phyloP scores from a whole-genome alignment of 2,888 invertebrate species.

The Erynnis tages region DNA sequence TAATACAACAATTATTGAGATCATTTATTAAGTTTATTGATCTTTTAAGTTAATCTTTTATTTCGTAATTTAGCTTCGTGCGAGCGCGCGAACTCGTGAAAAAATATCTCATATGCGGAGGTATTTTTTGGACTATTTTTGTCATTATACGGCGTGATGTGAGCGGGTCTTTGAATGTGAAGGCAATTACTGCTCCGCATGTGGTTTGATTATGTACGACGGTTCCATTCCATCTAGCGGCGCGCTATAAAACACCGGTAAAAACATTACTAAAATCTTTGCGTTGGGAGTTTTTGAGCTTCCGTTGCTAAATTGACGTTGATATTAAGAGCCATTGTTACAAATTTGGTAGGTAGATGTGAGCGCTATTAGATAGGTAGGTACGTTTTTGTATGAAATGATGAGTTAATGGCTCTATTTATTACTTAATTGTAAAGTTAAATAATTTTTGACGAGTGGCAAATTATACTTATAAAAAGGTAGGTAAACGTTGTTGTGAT shows the following conservation, averaged over 20 bases:
- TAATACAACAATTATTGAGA: slow-evolving; percentile 82
- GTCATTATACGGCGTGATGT: slow-evolving; percentile 81
- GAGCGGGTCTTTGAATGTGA: slow-evolving; percentile 78
- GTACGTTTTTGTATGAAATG: slow-evolving; percentile 2
- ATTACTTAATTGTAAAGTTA: no score
- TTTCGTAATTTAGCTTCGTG: slow-evolving; percentile 79
- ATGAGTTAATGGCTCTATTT: no score
- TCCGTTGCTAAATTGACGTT: slow-evolving; percentile 77
- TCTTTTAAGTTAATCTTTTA: slow-evolving; percentile 82
- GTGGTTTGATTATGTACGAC: slow-evolving; percentile 79
- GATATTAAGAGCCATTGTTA: slow-evolving; percentile 67
- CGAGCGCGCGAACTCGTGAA: slow-evolving; percentile 74
- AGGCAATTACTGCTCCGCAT: slow-evolving; percentile 81
- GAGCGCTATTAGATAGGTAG: slow-evolving; percentile 9
- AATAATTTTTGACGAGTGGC: no score
- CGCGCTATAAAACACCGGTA: slow-evolving; percentile 65
- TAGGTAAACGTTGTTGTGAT: no score
- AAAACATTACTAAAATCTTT: slow-evolving; percentile 72
- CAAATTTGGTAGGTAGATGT: slow-evolving; percentile 47
- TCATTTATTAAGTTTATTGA: slow-evolving; percentile 82
- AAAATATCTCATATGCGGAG: slow-evolving; percentile 79
- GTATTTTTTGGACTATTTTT: slow-evolving; percentile 80
- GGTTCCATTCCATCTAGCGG: slow-evolving; percentile 71
- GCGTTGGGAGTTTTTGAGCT: slow-evolving; percentile 69
- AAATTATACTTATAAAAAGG: no score